These are phyloP conservation scores for Caenorhabditis latens DNA, from an alignment of 1,140 invertebrate genomes.

Conservation along the genomic window DNA sequence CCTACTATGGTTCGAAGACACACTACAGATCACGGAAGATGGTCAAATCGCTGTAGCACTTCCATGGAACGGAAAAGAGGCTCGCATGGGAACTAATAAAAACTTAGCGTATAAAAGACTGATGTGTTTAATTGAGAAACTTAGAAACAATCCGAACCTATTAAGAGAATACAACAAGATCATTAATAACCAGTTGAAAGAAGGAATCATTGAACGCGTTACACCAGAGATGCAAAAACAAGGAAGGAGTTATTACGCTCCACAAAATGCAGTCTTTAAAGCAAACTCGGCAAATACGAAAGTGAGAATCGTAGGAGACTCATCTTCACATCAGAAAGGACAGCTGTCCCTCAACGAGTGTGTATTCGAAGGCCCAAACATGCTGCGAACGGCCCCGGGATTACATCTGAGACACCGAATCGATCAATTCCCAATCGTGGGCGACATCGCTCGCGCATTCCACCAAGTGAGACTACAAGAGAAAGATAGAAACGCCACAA, in stretches of 20 bases:
- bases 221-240: no score
- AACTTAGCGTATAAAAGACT: no score
- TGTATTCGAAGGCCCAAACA: slow-evolving; percentile 63
- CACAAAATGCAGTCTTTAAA: slow-evolving; percentile 74
- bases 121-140: slow-evolving; percentile 76
- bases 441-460: slow-evolving; percentile 67
- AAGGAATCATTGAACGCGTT: no score
- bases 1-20: no score
- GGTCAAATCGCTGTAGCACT: neutral
- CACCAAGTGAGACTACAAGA: slow-evolving; percentile 63
- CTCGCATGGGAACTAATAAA: no score
- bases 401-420: slow-evolving; percentile 63
- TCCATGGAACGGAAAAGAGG: no score
- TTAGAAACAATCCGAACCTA: no score
- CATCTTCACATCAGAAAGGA: slow-evolving; percentile 71
- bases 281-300: slow-evolving; percentile 72
- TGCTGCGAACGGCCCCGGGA: slow-evolving; percentile 47
- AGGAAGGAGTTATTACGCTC: slow-evolving; percentile 67
- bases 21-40: no score
- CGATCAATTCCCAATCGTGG: slow-evolving; percentile 52
- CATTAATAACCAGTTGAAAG: no score
- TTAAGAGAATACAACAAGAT: no score
- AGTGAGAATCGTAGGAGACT: slow-evolving; percentile 78
- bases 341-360: slow-evolving; percentile 76
- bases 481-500: slow-evolving; percentile 63